These are phyloP conservation scores for Pelodiscus sinensis DNA, from an alignment of 2,113 vertebrate species.

Conservation along the genomic window DNA sequence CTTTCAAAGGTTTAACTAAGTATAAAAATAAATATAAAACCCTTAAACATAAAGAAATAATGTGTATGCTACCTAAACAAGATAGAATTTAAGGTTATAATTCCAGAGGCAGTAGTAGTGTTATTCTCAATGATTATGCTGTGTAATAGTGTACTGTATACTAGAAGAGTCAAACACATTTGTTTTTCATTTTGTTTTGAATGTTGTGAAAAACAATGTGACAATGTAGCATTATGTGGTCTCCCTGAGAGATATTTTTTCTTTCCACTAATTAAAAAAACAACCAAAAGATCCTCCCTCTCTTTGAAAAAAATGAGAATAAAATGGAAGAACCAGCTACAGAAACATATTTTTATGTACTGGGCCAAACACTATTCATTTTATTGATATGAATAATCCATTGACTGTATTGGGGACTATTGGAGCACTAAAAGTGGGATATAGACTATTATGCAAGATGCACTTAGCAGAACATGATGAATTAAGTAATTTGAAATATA, in stretches of 20 bases:
- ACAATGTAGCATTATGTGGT: neutral
- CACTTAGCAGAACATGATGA: neutral
- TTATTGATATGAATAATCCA: neutral
- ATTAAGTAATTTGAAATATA: neutral
- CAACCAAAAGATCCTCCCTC: neutral
- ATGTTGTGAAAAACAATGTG: slow-evolving; percentile 16
- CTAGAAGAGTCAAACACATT: slow-evolving; percentile 32
- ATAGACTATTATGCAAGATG: neutral
- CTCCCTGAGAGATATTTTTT: neutral
- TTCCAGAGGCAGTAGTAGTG: slow-evolving; percentile 47
- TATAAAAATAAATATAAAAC: neutral
- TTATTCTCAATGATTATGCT: slow-evolving; percentile 12
- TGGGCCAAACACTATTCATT: neutral
- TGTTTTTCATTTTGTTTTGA: slow-evolving; percentile 52
- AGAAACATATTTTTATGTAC: neutral
- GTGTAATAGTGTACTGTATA: slow-evolving; percentile 25
- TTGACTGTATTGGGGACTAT: neutral
- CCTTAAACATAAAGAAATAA: neutral
- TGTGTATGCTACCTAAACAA: slow-evolving; percentile 26
- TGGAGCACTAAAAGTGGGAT: neutral
- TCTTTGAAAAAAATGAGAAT: neutral
- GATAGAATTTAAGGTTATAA: slow-evolving; percentile 58
- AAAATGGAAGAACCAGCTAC: neutral
- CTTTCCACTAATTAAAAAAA: neutral
- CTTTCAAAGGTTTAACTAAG: slow-evolving; percentile 3